phyloP scores from a whole-genome alignment of 1,140 invertebrate genomes.

The Drosophila subobscura region DNA sequence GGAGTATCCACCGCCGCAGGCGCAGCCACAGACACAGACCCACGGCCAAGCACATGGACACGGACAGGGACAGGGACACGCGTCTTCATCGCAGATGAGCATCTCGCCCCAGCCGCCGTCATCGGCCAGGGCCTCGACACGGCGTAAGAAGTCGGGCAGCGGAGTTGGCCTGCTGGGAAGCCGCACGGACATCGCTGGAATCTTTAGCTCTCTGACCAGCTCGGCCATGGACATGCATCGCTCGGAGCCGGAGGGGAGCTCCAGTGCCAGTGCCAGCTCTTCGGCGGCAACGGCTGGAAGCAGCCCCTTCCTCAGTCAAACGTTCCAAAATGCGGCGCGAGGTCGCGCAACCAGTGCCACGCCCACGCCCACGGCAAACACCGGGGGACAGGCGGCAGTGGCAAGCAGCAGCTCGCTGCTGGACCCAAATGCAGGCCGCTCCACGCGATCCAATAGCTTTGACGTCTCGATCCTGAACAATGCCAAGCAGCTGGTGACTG shows the following conservation, averaged over 20 bases:
- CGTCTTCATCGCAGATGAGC: slow-evolving; percentile 9
- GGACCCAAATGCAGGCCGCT: slow-evolving; percentile 84
- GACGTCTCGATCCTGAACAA: slow-evolving; percentile 89
- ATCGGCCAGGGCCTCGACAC: slow-evolving; percentile 62
- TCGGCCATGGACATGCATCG: slow-evolving; percentile 89
- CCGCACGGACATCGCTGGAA: slow-evolving; percentile 88
- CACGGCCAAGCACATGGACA: slow-evolving; percentile 33
- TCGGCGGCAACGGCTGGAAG: slow-evolving; percentile 52
- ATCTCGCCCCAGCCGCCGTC: slow-evolving; percentile 82
- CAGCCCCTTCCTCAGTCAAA: slow-evolving; percentile 56
- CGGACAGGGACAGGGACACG: too few relatives aligned
- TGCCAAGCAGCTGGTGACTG: slow-evolving; percentile 77
- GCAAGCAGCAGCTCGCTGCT: slow-evolving; percentile 36
- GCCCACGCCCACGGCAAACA: slow-evolving; percentile 55
- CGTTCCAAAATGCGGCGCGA: slow-evolving; percentile 62
- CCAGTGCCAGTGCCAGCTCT: slow-evolving; percentile 49
- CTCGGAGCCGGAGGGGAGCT: slow-evolving; percentile 83
- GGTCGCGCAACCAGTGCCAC: slow-evolving; percentile 79
- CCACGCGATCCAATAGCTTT: slow-evolving; percentile 90
- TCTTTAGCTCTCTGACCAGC: slow-evolving; percentile 90
- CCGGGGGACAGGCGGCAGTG: background rate
- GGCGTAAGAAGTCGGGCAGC: slow-evolving; percentile 82
- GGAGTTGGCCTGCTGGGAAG: slow-evolving; percentile 87
- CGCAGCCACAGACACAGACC: slow-evolving; percentile 73
- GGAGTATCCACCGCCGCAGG: slow-evolving; percentile 85